Evolutionary conservation across 1,140 invertebrate genomes (phyloP).

Genomic region (Drosophila rhopaloa): DNA sequence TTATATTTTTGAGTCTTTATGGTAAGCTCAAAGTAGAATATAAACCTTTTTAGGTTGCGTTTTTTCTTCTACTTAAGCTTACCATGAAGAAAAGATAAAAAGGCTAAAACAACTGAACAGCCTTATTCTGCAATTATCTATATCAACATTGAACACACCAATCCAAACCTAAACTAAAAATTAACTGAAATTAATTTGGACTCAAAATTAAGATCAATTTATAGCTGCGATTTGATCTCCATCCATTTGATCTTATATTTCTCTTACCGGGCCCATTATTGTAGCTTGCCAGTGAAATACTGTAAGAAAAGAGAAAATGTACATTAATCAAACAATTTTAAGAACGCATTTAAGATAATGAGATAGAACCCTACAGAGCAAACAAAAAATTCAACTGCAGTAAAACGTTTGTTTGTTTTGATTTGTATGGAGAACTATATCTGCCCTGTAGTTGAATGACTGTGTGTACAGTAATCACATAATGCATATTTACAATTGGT

Average conservation of each 20-base stretch:
- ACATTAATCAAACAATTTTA: conserved; percentile 28
- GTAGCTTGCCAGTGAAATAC: conserved; percentile 99
- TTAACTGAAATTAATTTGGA: conserved; percentile 17
- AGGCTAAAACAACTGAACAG: no score
- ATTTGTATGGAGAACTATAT: conserved; percentile 8
- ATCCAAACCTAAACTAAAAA: conserved; percentile 7
- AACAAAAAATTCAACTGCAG: conserved; percentile 13
- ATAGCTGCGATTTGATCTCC: neutral
- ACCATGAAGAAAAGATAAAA: no score
- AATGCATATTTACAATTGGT: neutral
- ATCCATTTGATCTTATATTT: neutral
- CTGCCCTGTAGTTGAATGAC: neutral
- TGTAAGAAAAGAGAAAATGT: conserved; percentile 86
- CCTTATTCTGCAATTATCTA: no score
- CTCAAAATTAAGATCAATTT: neutral
- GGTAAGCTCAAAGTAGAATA: no score
- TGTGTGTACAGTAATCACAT: neutral
- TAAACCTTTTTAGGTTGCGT: no score
- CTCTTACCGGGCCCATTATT: conserved; percentile 99
- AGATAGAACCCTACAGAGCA: neutral
- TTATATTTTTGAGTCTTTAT: no score
- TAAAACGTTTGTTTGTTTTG: conserved; percentile 22
- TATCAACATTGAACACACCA: conserved; percentile 6
- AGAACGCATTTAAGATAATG: conserved; percentile 16
- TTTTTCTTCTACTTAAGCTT: no score